These are phyloP conservation scores for Poicephalus gulielmi DNA, from an alignment of 2,113 vertebrate species.

Conservation along the genomic window DNA sequence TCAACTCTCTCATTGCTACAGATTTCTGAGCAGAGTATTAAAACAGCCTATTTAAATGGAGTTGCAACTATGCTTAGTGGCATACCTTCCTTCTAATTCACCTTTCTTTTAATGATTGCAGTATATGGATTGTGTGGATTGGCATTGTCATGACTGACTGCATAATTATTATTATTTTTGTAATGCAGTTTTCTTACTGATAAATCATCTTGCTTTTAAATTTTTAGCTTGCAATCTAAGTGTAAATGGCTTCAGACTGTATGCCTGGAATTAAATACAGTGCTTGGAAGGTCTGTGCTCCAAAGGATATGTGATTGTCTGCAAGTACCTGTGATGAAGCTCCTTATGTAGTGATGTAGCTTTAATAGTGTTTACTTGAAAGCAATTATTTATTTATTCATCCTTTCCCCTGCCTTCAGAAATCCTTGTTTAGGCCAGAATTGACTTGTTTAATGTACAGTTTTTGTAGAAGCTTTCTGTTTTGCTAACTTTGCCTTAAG, in stretches of 20 bases:
- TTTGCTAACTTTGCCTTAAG: neutral
- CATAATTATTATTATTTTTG: neutral
- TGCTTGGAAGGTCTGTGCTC: neutral
- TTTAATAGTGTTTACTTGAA: neutral
- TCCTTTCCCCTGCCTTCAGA: neutral
- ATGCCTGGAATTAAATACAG: neutral
- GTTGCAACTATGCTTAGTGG: accelerated
- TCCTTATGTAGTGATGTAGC: neutral
- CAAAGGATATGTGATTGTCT: neutral
- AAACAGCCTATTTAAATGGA: neutral
- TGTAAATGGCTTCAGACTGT: neutral
- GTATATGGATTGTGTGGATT: neutral
- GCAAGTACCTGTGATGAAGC: neutral
- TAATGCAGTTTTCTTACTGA: neutral
- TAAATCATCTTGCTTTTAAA: neutral
- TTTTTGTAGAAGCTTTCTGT: neutral
- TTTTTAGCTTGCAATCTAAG: neutral
- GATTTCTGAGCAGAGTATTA: neutral
- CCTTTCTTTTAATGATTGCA: neutral
- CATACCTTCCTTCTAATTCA: neutral
- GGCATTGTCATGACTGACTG: neutral
- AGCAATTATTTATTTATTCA: neutral
- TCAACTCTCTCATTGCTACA: neutral
- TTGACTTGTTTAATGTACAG: neutral
- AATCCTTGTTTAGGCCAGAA: neutral